Conservation (phyloP, 2,888 invertebrate species). For the Ectemnius lituratus region DNA sequence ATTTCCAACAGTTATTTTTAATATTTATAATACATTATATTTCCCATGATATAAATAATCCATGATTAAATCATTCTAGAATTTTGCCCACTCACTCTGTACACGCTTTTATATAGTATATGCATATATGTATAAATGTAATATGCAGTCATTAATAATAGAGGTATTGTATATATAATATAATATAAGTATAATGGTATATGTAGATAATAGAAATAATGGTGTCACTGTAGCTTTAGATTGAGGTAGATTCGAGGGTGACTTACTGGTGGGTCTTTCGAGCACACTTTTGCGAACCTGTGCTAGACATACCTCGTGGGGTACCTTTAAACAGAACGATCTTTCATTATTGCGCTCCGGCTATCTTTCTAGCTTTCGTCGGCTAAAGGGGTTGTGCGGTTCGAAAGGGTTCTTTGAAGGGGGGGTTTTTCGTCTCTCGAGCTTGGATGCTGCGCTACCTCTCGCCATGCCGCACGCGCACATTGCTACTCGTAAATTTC, state of each 20-base stretch:
- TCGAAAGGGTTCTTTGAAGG: neutral
- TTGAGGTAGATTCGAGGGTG: slow-evolving; percentile 63
- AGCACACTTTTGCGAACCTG: slow-evolving; percentile 72
- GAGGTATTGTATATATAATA: slow-evolving; percentile 4
- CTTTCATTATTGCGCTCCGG: slow-evolving; percentile 61
- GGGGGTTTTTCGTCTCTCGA: slow-evolving; percentile 6
- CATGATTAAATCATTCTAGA: too few species aligned
- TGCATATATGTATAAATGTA: slow-evolving; percentile 15
- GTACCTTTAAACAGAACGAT: slow-evolving; percentile 76
- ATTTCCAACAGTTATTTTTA: too few species aligned
- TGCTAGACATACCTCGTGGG: slow-evolving; percentile 77
- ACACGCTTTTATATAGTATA: neutral
- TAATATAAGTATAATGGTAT: slow-evolving; percentile 20
- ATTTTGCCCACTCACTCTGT: too few species aligned
- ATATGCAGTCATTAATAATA: slow-evolving; percentile 12
- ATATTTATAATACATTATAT: too few species aligned
- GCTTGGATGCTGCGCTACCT: neutral
- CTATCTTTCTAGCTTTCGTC: neutral
- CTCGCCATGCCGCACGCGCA: too few species aligned
- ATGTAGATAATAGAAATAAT: slow-evolving; percentile 34
- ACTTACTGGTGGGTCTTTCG: slow-evolving; percentile 74
- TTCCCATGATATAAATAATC: too few species aligned
- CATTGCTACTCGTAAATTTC: too few species aligned
- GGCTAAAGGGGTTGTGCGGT: slow-evolving; percentile 16
- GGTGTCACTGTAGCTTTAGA: slow-evolving; percentile 46